A percentile compares a stretch with the other conserved stretches of the same genome.
phyloP scores from a whole-genome alignment of 2,797 vertebrate species.

The Mareca strepera region DNA sequence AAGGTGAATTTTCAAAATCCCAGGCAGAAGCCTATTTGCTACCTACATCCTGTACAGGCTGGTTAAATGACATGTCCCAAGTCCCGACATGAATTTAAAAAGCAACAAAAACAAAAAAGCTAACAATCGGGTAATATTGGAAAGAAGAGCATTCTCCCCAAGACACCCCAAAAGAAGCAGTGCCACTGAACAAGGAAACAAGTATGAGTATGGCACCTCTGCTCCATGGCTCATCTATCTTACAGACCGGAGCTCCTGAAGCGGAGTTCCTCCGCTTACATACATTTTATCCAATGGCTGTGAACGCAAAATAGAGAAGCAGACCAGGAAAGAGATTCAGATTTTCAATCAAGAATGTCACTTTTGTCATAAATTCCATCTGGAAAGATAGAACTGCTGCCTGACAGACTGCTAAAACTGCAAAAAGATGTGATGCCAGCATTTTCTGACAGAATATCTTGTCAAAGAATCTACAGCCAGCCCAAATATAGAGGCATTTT shows the following conservation, averaged over 20 bases:
- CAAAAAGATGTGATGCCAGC: background rate
- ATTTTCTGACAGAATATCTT: background rate
- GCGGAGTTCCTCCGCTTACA: accelerated
- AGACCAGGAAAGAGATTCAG: background rate
- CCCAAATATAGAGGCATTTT: background rate
- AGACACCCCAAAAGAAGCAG: background rate
- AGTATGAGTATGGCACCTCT: background rate
- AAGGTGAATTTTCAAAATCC: background rate
- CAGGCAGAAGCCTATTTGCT: background rate
- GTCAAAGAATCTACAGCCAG: background rate
- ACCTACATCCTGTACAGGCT: background rate
- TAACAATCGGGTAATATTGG: background rate
- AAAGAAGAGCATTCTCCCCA: background rate
- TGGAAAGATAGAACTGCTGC: background rate
- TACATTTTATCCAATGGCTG: background rate
- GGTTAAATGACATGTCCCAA: background rate
- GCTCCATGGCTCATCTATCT: background rate
- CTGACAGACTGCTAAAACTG: background rate
- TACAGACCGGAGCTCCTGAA: background rate
- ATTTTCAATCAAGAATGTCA: background rate
- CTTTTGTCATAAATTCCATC: background rate
- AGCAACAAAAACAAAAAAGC: background rate
- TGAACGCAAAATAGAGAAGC: accelerated
- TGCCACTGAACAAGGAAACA: background rate
- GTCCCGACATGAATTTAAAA: background rate